These are phyloP conservation scores for Hypanus sabinus DNA, from an alignment of 2,113 vertebrate genomes.

Conservation along the genomic window DNA sequence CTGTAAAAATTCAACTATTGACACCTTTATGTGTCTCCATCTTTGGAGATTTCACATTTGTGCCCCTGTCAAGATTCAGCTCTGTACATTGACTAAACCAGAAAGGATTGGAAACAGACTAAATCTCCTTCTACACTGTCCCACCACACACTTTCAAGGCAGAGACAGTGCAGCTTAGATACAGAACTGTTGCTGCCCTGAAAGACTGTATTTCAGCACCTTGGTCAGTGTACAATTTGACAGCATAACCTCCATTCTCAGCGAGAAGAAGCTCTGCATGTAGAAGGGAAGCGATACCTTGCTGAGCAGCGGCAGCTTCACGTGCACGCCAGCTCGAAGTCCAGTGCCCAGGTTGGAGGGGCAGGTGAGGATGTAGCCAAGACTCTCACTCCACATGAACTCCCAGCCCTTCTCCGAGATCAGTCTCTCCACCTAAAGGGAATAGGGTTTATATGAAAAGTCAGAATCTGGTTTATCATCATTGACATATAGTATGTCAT, in stretches of 20 bases:
- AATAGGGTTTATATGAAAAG: not conserved
- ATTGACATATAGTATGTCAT: no score
- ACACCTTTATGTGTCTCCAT: no score
- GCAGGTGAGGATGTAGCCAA: conserved; percentile 73
- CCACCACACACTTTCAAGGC: not conserved
- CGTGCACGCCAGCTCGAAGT: conserved; percentile 69
- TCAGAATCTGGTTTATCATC: no score
- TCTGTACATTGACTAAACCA: no score
- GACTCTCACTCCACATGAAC: conserved; percentile 76
- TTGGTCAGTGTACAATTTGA: not conserved
- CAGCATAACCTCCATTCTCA: not conserved
- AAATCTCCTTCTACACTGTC: not conserved
- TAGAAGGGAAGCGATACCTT: conserved; percentile 53
- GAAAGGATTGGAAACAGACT: not conserved
- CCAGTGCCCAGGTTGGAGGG: conserved; percentile 75
- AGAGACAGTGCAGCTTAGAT: not conserved
- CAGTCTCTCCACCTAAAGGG: conserved; percentile 62
- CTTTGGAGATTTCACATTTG: no score
- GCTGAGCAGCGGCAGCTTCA: conserved; percentile 69
- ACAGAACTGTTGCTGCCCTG: not conserved
- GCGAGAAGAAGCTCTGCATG: not conserved
- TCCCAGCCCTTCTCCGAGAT: conserved; percentile 75
- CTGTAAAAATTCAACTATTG: no score
- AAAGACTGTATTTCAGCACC: not conserved
- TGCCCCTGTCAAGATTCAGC: no score